Conservation (phyloP, 2,113 vertebrate species). For the Carlito syrichta region DNA sequence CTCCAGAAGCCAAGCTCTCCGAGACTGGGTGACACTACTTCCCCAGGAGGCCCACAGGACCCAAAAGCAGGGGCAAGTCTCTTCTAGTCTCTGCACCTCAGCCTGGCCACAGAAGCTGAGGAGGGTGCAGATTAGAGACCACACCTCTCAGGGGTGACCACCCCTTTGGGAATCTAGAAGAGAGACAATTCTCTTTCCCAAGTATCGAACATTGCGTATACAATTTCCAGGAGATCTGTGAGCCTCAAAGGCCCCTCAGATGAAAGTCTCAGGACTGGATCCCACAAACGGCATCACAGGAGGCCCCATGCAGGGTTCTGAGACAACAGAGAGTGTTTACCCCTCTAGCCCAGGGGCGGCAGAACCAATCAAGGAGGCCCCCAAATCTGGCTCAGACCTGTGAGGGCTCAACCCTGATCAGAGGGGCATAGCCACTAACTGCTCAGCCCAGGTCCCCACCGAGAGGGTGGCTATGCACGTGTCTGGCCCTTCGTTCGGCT, state of each 20-base stretch:
- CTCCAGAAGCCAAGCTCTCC: neutral
- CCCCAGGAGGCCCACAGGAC: neutral
- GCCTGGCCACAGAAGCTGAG: neutral
- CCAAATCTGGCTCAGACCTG: neutral
- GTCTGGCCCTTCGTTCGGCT: neutral
- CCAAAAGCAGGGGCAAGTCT: neutral
- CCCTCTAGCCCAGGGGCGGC: neutral
- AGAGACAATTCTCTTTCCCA: neutral
- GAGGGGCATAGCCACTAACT: neutral
- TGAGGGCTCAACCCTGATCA: neutral
- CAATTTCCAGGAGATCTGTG: neutral
- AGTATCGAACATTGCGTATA: neutral
- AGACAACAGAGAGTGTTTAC: neutral
- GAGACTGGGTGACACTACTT: neutral
- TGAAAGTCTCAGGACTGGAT: neutral
- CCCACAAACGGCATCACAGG: neutral
- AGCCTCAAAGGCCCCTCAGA: neutral
- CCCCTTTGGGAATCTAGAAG: neutral
- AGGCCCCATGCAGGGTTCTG: neutral
- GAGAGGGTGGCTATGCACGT: fast-evolving
- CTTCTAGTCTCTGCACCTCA: neutral
- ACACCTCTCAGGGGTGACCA: neutral
- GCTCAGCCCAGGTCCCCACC: neutral
- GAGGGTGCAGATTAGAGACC: neutral
- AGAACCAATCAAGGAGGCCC: neutral